Evolutionary conservation across 2,113 vertebrate genomes (phyloP), one percentile per base, ranked within the genome.

Genomic region (Cinclus cinclus): DNA sequence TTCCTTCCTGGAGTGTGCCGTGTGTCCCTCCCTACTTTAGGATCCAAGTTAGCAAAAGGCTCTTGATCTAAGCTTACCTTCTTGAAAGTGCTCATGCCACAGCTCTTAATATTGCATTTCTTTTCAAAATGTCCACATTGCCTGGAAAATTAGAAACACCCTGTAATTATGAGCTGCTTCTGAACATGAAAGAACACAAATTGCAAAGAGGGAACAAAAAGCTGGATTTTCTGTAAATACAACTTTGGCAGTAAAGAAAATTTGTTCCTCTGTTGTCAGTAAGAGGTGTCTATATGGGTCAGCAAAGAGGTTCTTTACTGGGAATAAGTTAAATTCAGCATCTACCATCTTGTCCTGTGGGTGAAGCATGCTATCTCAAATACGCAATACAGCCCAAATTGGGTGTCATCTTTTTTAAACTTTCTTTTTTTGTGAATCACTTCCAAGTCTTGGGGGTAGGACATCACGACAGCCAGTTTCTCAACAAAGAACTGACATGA

Each of bases 271-370:
- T 83, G 83, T 77, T 92, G 92, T 88, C 92, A 94, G 58, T 70
- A 94, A 92, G 82, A 93, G 85, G 91, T 94, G 65, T 73, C 82
- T 94, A 96, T 96, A 89, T 96, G 94, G 94, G 94, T 97, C 92
- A 96, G 74, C 46, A 80, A 77, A 87, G 55, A 89, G 87, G 93
- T 67, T 94, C 67, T 94, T 96, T 83, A 76, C 87, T 92, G 70
- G 55, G 85, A 96, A 92, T 89, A 95, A 96, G 93, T 96, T 95
- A 96, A 97, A 96, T 94, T 96, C 95, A 91, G 95, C 85, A 95
- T 50, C 95, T 89, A 87, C 92, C 93, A 96, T 94, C 94, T 97
- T 95, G 92, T 91, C 94, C 95, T 95, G 94, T 94, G 96, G 96
- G 94, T 92, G 87, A 95, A 91, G 94, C 78, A 91, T 52, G 90